Conservation (phyloP, 1,140 invertebrate species). For the Paralvinella palmiformis region DNA sequence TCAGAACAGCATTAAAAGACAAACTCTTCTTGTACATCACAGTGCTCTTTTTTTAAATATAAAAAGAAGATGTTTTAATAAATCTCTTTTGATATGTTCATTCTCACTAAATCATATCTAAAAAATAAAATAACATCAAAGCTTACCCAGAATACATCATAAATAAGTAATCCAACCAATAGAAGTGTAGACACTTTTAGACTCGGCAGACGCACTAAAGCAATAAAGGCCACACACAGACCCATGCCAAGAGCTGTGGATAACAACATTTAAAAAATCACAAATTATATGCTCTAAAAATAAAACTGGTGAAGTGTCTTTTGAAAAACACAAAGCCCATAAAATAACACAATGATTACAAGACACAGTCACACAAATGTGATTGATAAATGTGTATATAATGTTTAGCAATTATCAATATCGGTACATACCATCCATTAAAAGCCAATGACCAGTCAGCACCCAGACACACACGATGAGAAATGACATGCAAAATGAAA, state of each 20-base stretch:
- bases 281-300: not conserved
- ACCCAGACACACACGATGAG: constrained; percentile 95
- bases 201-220: constrained; percentile 88
- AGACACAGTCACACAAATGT: too few relatives aligned
- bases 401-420: not conserved
- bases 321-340: too few relatives aligned
- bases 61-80: too few relatives aligned
- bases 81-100: not conserved
- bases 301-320: not conserved
- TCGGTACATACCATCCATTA: constrained; percentile 80
- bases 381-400: too few relatives aligned
- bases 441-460: constrained; percentile 91
- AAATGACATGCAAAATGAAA: constrained; percentile 85
- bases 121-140: not conserved
- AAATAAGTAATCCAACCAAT: constrained; percentile 87
- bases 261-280: not conserved
- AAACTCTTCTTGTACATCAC: too few relatives aligned
- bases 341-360: not conserved
- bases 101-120: not conserved
- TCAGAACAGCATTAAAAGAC: too few relatives aligned
- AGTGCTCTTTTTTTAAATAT: too few relatives aligned
- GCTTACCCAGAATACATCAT: constrained; percentile 91
- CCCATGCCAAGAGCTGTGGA: constrained; percentile 89
- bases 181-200: constrained; percentile 93
- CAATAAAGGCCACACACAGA: constrained; percentile 94